Evolutionary conservation across 2,797 vertebrate species (phyloP).

Genomic region (Myripristis murdjan): DNA sequence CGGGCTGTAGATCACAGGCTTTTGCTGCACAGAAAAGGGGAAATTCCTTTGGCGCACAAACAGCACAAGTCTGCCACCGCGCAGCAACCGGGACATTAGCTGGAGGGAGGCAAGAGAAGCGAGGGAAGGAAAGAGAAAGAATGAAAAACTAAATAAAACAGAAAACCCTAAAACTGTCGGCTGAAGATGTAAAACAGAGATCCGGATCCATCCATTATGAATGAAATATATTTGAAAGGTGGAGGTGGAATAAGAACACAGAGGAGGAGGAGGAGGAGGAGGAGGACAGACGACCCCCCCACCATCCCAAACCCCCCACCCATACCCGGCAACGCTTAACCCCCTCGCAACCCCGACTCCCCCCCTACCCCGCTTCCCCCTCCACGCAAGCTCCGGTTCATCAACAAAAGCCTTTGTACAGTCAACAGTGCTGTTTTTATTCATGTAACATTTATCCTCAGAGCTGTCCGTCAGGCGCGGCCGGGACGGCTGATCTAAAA

Average conservation of each 20-base stretch:
- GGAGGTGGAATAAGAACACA: slow-evolving; percentile 70
- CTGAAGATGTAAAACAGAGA: slow-evolving; percentile 84
- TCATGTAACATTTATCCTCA: slow-evolving; percentile 82
- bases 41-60: slow-evolving; percentile 42
- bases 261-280: slow-evolving; percentile 17
- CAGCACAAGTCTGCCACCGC: slow-evolving; percentile 19
- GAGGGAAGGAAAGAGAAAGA: slow-evolving; percentile 23
- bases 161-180: slow-evolving; percentile 81
- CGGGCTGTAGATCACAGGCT: slow-evolving; percentile 37
- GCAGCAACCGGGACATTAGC: slow-evolving; percentile 43
- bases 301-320: too few relatives aligned
- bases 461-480: slow-evolving; percentile 76
- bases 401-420: slow-evolving; percentile 79
- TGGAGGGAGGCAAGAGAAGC: not conserved
- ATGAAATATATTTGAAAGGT: slow-evolving; percentile 83
- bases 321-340: slow-evolving; percentile 66
- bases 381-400: slow-evolving; percentile 75
- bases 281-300: slow-evolving; percentile 60
- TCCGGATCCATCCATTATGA: slow-evolving; percentile 86
- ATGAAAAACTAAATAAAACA: slow-evolving; percentile 49
- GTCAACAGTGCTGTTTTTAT: slow-evolving; percentile 81
- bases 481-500: slow-evolving; percentile 84
- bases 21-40: slow-evolving; percentile 20
- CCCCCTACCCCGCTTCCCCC: slow-evolving; percentile 2
- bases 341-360: slow-evolving; percentile 57